Evolutionary conservation across 1,140 invertebrate genomes (phyloP), one percentile per base, ranked within the genome.

Genomic region (Calephelis virginiensis): DNA sequence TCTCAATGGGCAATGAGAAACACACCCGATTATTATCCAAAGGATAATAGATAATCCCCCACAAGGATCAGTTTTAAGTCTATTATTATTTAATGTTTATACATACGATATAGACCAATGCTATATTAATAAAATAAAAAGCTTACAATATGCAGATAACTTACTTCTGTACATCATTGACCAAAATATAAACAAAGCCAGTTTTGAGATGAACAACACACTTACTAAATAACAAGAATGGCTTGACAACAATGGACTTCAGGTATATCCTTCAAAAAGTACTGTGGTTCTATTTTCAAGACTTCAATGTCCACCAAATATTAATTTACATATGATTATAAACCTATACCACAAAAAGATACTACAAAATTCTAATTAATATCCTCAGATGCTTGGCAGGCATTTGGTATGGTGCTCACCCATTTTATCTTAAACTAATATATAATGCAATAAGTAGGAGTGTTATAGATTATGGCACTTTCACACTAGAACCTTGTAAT

Each of bases 1-100:
- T n/a, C n/a, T n/a, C n/a, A n/a, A 17, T n/a, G n/a, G n/a, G n/a
- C n/a, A n/a, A n/a, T n/a, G n/a, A n/a, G n/a, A n/a, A n/a, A n/a
- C n/a, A n/a, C 65, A 10, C 17, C 56, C 11, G 65, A 67, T n/a
- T 47, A 12, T 13, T 67, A 9, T 67, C 45, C 28, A 48, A 67
- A 50, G 65, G 65, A n/a, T n/a, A n/a, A n/a, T n/a, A n/a, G n/a
- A n/a, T n/a, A n/a, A n/a, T 8, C 10, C 49, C 1, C 59, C 65
- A 37, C 65, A 67, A 17, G 59, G 65, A 1, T 61, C 46, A 1
- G 50, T 59, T 37, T 37, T 59, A n/a, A 59, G 53, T 38, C 53
- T 14, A 11, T 5, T 8, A 6, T 12, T 59, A 6, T 59, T 7
- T 10, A 59, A 59, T 59, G 0, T 59, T 38, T 59, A 59, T 14